Percentiles rank a stretch among this genome's conserved stretches.
Evolutionary conservation across 2,797 vertebrate species (phyloP).

Genomic region (Carapus acus): DNA sequence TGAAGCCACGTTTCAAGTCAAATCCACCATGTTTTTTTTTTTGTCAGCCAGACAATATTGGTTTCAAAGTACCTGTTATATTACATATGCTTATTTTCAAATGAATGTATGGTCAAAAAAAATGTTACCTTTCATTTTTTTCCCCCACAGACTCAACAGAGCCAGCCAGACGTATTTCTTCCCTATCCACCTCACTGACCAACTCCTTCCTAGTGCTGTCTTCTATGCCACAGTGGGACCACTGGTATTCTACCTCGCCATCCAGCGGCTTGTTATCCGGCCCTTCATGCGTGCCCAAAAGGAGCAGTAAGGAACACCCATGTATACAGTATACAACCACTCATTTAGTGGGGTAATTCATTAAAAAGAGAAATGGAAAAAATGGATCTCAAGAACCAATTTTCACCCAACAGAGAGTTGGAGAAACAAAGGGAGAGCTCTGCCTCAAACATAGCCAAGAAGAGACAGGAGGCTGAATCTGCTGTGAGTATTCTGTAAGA

Average conservation of each 20-base stretch:
- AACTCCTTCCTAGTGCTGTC: conserved; percentile 92
- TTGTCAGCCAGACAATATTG: no score
- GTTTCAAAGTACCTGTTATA: no score
- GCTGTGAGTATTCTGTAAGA: conserved; percentile 76
- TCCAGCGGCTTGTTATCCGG: conserved; percentile 90
- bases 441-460: conserved; percentile 84
- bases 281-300: conserved; percentile 91
- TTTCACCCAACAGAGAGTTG: conserved; percentile 77
- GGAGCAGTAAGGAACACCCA: conserved; percentile 79
- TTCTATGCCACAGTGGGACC: conserved; percentile 97
- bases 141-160: conserved; percentile 87
- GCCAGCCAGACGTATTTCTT: conserved; percentile 99
- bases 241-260: conserved; percentile 88
- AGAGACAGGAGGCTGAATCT: conserved; percentile 94
- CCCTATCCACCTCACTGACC: conserved; percentile 94
- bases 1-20: no score
- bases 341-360: conserved; percentile 31
- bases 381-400: conserved; percentile 26
- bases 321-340: not conserved
- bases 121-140: no score
- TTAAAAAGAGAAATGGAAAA: conserved; percentile 28
- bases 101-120: not conserved
- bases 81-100: no score
- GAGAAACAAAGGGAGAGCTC: conserved; percentile 90
- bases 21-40: no score